A percentile compares a stretch with the other conserved stretches of the same genome.
Evolutionary conservation across 2,113 vertebrate species (phyloP).

Genomic region (Thermophis baileyi): DNA sequence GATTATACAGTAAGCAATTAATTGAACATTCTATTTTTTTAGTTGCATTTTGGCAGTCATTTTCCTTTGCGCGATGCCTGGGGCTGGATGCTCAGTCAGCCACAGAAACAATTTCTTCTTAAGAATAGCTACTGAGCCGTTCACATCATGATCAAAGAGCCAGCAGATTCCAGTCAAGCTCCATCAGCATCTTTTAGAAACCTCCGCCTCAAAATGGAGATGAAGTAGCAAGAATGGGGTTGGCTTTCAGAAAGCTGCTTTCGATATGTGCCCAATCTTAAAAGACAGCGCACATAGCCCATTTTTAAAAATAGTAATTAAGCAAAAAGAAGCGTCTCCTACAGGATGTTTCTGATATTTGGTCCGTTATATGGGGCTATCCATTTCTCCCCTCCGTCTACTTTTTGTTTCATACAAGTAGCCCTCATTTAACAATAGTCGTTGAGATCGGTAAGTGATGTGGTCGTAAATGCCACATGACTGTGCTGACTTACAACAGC

Average conservation of each 20-base stretch:
- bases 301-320: background rate
- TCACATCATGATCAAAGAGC: background rate
- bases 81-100: background rate
- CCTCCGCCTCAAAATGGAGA: background rate
- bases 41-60: background rate
- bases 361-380: constrained; percentile 6
- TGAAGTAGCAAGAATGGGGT: background rate
- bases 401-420: background rate
- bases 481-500: background rate
- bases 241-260: background rate
- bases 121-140: background rate
- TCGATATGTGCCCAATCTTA: background rate
- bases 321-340: background rate
- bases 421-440: background rate
- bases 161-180: background rate
- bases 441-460: background rate
- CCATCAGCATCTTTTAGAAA: background rate
- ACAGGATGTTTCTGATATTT: background rate
- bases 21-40: constrained; percentile 21
- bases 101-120: background rate
- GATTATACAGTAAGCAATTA: constrained; percentile 22
- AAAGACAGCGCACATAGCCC: background rate
- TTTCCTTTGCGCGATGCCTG: background rate
- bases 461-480: background rate
- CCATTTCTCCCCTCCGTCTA: background rate